phyloP scores from a whole-genome alignment of 2,113 vertebrate species.

The Cygnus atratus region DNA sequence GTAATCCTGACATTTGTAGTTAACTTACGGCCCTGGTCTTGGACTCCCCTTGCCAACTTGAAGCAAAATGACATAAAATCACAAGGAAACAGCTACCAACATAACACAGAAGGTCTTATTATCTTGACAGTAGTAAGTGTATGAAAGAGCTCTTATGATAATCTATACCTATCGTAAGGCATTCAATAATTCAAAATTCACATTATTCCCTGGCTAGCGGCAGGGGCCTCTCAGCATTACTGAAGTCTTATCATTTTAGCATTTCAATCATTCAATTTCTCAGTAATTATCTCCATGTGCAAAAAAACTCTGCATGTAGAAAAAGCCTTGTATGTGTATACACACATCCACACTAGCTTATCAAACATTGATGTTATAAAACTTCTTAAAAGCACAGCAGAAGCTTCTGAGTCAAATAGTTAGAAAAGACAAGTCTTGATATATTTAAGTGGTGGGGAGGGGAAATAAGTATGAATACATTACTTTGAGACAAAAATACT shows the following conservation, averaged over 20 bases:
- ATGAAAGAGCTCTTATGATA: neutral
- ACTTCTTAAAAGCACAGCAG: constrained; percentile 37
- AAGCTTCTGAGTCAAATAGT: constrained; percentile 55
- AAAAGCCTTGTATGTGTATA: neutral
- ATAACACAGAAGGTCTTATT: neutral
- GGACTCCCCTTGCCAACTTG: neutral
- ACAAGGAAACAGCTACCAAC: neutral
- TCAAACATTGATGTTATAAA: constrained; percentile 38
- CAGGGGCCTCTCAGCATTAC: neutral
- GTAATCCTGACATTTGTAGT: neutral
- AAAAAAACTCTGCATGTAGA: neutral
- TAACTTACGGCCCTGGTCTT: neutral
- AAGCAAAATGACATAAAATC: neutral
- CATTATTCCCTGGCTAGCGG: neutral
- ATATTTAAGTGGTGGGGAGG: neutral
- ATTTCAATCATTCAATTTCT: neutral
- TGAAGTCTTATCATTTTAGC: neutral
- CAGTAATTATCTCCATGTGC: neutral
- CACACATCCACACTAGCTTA: neutral
- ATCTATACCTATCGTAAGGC: neutral
- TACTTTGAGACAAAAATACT: constrained; percentile 46
- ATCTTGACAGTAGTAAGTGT: neutral
- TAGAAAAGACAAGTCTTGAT: constrained; percentile 36
- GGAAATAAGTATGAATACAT: constrained; percentile 4
- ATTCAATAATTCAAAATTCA: neutral